Conservation (phyloP, 2,113 vertebrate genomes). For the Leucoraja erinaceus region DNA sequence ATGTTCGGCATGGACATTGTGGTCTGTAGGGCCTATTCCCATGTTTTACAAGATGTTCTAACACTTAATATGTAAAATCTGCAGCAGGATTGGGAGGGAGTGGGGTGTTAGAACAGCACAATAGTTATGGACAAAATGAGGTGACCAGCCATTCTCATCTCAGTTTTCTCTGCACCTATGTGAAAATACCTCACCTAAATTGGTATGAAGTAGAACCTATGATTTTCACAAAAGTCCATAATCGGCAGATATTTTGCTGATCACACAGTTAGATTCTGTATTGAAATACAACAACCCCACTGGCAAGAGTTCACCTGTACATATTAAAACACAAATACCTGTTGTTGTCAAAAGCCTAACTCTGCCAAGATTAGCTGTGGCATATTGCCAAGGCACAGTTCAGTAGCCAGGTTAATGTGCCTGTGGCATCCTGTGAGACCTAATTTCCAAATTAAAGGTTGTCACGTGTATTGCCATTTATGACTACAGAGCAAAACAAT, state of each 20-base stretch:
- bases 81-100: no score
- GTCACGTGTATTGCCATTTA: background rate
- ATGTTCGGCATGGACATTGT: no score
- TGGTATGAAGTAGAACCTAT: background rate
- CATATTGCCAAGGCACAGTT: background rate
- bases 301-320: background rate
- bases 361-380: background rate
- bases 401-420: background rate
- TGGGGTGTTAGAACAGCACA: background rate
- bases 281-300: background rate
- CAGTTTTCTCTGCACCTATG: background rate
- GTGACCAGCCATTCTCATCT: background rate
- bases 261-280: background rate
- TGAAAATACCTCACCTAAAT: background rate
- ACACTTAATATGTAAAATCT: background rate
- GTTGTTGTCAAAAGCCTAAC: background rate
- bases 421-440: background rate
- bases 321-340: background rate
- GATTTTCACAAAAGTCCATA: background rate
- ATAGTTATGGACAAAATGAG: no score
- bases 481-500: background rate
- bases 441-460: conserved; percentile 13
- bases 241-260: background rate
- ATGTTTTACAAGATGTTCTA: no score
- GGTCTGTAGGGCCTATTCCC: no score